A percentile compares a stretch with the other conserved stretches of the same genome.
Evolutionary conservation across 1,140 invertebrate species (phyloP).

Genomic region (Zaprionus davidi): DNA sequence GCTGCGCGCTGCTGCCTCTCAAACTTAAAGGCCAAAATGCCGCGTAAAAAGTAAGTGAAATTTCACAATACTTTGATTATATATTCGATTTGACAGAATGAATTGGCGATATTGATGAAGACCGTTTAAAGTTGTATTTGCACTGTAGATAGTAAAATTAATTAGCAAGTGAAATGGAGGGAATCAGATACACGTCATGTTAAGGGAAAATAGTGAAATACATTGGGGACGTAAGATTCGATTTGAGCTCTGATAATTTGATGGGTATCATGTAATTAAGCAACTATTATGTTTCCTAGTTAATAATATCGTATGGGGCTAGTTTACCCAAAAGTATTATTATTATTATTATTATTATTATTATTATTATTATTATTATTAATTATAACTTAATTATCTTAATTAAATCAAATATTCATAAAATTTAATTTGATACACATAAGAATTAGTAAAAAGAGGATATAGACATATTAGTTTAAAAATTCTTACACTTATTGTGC

Average conservation of each 20-base stretch:
- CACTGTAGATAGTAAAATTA: neutral
- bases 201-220: constrained; percentile 8
- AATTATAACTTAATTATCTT: neutral
- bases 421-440: too few species aligned
- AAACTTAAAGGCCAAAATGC: constrained; percentile 44
- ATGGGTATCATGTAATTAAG: too few species aligned
- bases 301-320: neutral
- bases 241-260: neutral
- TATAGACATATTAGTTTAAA: too few species aligned
- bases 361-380: too few species aligned
- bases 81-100: neutral
- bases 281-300: too few species aligned
- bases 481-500: too few species aligned
- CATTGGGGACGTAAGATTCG: neutral
- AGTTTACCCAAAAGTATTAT: neutral
- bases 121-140: neutral
- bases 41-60: constrained; percentile 58
- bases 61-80: too few species aligned
- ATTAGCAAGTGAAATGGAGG: constrained; percentile 1
- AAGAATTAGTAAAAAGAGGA: too few species aligned
- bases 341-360: too few species aligned
- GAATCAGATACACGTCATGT: neutral
- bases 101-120: neutral
- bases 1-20: constrained; percentile 10
- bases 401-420: too few species aligned